Evolutionary conservation across 2,113 vertebrate genomes (phyloP).

Genomic region (Fukomys damarensis): DNA sequence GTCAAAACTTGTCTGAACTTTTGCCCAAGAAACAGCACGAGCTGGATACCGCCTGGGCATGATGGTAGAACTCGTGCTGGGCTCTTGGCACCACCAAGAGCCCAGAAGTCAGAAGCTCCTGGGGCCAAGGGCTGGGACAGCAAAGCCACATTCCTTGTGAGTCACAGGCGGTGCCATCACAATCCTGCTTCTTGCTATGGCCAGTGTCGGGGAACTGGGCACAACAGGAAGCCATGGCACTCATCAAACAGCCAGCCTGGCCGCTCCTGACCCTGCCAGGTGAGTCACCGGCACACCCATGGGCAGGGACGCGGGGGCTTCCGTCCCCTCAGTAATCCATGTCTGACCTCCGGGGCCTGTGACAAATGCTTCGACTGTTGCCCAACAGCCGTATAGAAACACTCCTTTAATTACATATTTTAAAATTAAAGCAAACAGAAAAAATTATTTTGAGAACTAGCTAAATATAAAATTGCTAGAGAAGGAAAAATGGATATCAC

Average conservation of each 20-base stretch:
- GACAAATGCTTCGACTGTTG: not conserved
- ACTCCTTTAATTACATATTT: not conserved
- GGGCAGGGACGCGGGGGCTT: no score
- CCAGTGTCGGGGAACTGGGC: not conserved
- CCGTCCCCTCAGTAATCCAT: not conserved
- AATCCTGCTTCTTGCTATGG: not conserved
- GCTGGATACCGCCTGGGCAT: not conserved
- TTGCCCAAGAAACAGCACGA: not conserved
- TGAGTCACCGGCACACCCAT: not conserved
- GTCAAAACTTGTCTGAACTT: constrained; percentile 37
- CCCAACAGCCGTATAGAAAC: not conserved
- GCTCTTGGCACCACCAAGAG: not conserved
- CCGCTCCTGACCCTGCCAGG: not conserved
- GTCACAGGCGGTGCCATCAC: constrained; percentile 28
- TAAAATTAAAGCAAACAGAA: constrained; percentile 17
- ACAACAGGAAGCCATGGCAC: not conserved
- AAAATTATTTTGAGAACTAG: not conserved
- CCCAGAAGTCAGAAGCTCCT: not conserved
- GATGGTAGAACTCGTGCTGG: not conserved
- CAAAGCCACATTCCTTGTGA: constrained; percentile 23
- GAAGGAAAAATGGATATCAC: not conserved
- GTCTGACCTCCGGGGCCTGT: not conserved
- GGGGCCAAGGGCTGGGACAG: not conserved
- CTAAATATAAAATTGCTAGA: not conserved
- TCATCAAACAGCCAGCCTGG: not conserved